A percentile compares a stretch with the other conserved stretches of the same genome.
Evolutionary conservation across 2,797 vertebrate genomes (phyloP).

Genomic region (Clarias pachynema): DNA sequence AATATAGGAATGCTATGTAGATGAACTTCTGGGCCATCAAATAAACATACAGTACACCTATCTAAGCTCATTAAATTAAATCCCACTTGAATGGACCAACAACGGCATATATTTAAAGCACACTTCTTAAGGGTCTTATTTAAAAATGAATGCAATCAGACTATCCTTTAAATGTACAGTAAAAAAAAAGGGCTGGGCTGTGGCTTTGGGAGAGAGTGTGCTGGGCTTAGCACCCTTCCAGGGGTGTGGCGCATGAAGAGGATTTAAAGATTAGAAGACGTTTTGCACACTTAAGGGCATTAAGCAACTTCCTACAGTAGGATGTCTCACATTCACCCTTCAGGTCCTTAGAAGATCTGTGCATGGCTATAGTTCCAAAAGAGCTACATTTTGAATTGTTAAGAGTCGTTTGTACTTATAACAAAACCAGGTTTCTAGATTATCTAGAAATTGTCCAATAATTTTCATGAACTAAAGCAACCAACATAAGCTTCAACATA

Average conservation of each 20-base stretch:
- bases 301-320: conserved; percentile 42
- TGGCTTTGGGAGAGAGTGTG: conserved; percentile 18
- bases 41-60: neutral
- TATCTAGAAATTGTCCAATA: neutral
- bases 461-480: neutral
- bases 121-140: conserved; percentile 4
- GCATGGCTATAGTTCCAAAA: neutral
- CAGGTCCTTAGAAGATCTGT: conserved; percentile 21
- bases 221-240: conserved; percentile 46
- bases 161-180: neutral
- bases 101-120: neutral
- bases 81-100: neutral
- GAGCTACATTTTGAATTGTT: neutral
- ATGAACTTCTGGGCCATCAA: neutral
- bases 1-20: neutral
- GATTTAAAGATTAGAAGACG: conserved; percentile 54
- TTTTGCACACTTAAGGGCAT: conserved; percentile 43
- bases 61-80: neutral
- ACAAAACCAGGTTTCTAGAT: neutral
- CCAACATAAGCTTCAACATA: neutral
- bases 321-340: conserved; percentile 37
- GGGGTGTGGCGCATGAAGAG: conserved; percentile 37
- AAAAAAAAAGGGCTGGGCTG: conserved; percentile 6
- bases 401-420: neutral
- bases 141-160: neutral